Base-by-base conservation (phyloP, 2,113 vertebrate species). In the Genyomyrus donnyi region DNA sequence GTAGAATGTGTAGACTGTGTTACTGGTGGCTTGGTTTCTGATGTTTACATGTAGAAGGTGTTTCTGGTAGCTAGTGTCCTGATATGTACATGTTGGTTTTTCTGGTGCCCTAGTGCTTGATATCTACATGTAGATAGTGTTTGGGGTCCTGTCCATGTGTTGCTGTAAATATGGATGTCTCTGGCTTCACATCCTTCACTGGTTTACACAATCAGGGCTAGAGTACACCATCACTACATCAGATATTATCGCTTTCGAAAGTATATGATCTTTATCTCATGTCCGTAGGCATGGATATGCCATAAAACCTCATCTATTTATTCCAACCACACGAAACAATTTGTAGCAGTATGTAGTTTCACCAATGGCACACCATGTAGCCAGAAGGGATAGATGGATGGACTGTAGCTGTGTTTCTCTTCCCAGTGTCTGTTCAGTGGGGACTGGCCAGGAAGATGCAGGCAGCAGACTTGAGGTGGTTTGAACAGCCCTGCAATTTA, bases 211-310 rank as follows among this genome's bases (percentile, higher is more conserved):
- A 66, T 77, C 31, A 77, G 27, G 15, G 15, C 13, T 15, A 15
- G 13, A 77, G 70, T 31, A 77, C 31, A 77, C 31, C 31, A 77
- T 77, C 10, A 39, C 70, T 3, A 74, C 31, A 35, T 35, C 17
- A 31, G n/a, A 35, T 35, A 62, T 74, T 74, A 74, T 74, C 42
- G 0, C 35, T 46, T 45, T 3, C 8, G 15, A 84, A 84, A 42
- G 80, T 83, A 83, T 84, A 21, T 46, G 80, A 84, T 84, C 45
- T 45, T 84, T 84, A 80, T 80, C 74, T 39, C 39, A 84, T 84
- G 17, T 84, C 39, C 7, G 2, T 46, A 84, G 35, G 13, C 17
- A 19, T 84, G 80, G 7, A 84, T 84, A 46, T 84, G 80, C 42
- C 19, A 17, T 84, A 46, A 84, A 85, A 46, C 42, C 2, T 42